Evolutionary conservation across 1,140 invertebrate genomes (phyloP).

Genomic region (Eubasilissa regina): DNA sequence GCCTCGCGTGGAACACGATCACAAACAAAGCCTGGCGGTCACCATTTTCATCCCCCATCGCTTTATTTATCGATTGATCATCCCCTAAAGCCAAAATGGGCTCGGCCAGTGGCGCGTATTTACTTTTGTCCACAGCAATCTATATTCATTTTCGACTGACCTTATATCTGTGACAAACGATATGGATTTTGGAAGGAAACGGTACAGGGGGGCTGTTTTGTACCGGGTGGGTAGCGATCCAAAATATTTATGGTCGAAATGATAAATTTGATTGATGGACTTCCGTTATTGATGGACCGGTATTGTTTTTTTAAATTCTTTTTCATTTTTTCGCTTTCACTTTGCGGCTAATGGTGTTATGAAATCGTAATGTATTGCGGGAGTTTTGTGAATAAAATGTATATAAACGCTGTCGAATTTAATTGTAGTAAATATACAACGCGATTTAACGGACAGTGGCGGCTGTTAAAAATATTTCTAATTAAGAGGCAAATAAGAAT

Average conservation of each 20-base stretch:
- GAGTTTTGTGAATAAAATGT: not conserved
- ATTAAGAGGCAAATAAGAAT: too few relatives aligned
- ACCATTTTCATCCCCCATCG: not conserved
- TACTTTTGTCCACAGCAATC: slow-evolving; percentile 29
- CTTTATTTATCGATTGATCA: not conserved
- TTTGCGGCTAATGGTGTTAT: slow-evolving; percentile 31
- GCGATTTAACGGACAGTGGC: too few relatives aligned
- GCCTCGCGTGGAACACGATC: too few relatives aligned
- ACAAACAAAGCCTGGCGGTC: too few relatives aligned
- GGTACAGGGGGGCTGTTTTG: slow-evolving; percentile 10
- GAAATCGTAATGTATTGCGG: slow-evolving; percentile 9
- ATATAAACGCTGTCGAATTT: not conserved
- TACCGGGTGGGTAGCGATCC: not conserved
- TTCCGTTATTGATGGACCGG: slow-evolving; percentile 54
- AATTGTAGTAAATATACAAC: too few relatives aligned
- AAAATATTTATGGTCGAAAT: slow-evolving; percentile 55
- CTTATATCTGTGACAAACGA: slow-evolving; percentile 44
- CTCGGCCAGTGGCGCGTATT: not conserved
- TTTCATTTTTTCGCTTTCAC: slow-evolving; percentile 33
- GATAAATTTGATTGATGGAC: slow-evolving; percentile 59
- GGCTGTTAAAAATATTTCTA: too few relatives aligned
- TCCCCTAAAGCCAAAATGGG: not conserved
- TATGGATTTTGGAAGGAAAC: slow-evolving; percentile 12
- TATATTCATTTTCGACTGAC: slow-evolving; percentile 55
- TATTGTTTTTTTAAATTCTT: slow-evolving; percentile 50